phyloP scores from a whole-genome alignment of 2,113 vertebrate genomes.

The Macquaria australasica region DNA sequence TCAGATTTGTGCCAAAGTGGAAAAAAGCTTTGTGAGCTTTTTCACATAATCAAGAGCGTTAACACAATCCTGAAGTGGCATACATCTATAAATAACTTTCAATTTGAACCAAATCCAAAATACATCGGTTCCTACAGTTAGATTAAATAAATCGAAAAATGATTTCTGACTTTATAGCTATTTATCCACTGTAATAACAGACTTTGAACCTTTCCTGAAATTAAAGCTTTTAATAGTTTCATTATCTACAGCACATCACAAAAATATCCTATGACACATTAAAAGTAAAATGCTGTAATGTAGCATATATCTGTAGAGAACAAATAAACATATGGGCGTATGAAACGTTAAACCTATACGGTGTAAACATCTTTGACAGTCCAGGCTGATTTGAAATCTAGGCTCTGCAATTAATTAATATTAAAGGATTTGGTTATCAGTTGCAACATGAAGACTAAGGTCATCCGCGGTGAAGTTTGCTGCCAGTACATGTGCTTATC shows the following conservation, averaged over 20 bases:
- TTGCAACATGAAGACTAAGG: background rate
- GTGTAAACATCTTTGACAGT: background rate
- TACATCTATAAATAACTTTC: no score
- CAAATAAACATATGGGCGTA: background rate
- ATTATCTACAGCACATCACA: background rate
- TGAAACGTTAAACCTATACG: background rate
- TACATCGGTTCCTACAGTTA: no score
- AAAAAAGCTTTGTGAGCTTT: background rate
- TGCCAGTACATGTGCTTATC: conserved; percentile 25
- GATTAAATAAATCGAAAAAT: background rate
- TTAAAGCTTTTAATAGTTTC: background rate
- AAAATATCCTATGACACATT: background rate
- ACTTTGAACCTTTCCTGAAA: background rate
- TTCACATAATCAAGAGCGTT: background rate
- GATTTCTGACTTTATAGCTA: background rate
- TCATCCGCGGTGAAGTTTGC: background rate
- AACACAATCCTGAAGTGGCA: no score
- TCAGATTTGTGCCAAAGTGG: background rate
- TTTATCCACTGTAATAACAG: background rate
- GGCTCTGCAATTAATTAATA: conserved; percentile 25
- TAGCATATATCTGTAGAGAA: background rate
- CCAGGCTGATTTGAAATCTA: conserved; percentile 33
- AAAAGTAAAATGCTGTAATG: background rate
- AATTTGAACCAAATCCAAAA: no score
- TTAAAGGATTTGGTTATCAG: conserved; percentile 32